Conservation (phyloP, 2,797 vertebrate genomes). For the Chaunax sp. region DNA sequence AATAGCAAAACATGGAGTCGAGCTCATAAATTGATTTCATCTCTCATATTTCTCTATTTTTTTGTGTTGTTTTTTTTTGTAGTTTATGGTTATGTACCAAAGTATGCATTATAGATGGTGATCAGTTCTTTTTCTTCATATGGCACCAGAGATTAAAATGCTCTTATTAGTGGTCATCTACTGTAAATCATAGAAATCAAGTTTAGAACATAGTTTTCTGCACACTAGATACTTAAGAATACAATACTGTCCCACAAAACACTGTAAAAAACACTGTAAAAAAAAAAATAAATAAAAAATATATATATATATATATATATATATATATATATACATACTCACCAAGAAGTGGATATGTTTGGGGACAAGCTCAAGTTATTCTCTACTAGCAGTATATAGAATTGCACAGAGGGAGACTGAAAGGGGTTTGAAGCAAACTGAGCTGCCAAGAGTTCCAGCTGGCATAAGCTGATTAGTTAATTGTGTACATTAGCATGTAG, state of each 20-base stretch:
- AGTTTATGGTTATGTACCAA: not conserved
- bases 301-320: too few species aligned
- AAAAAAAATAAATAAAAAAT: too few species aligned
- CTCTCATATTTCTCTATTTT: not conserved
- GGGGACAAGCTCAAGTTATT: slow-evolving; percentile 16
- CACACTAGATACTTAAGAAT: slow-evolving; percentile 12
- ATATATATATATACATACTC: too few species aligned
- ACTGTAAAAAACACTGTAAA: not conserved
- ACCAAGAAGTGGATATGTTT: too few species aligned
- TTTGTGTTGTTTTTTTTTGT: too few species aligned
- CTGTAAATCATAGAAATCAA: not conserved
- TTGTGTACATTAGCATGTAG: slow-evolving; percentile 79
- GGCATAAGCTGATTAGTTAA: slow-evolving; percentile 81
- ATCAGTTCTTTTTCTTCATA: not conserved
- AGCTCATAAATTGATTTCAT: not conserved
- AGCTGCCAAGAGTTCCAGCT: slow-evolving; percentile 80
- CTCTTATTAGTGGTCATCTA: not conserved
- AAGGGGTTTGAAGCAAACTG: slow-evolving; percentile 62
- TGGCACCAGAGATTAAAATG: not conserved
- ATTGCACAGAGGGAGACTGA: slow-evolving; percentile 53
- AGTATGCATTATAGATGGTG: not conserved
- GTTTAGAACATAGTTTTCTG: slow-evolving; percentile 9
- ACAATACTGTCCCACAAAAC: not conserved
- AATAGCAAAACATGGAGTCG: not conserved
- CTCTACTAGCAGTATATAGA: slow-evolving; percentile 43